Conservation (phyloP, 2,797 vertebrate genomes). For the Anniella stebbinsi region DNA sequence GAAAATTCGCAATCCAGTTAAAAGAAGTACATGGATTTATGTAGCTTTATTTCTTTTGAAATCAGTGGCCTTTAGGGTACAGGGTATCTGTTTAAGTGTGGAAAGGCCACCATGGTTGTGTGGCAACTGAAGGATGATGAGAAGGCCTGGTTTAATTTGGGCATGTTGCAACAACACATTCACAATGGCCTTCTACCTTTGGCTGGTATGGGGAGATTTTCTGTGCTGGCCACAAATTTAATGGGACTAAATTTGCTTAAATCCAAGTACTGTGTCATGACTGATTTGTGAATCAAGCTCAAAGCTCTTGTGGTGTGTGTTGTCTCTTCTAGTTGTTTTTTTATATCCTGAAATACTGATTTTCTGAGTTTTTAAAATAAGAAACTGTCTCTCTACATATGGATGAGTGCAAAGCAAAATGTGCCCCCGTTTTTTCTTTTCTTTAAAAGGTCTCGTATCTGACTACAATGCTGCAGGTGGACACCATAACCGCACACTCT, state of each 20-base stretch:
- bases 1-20: slow-evolving; percentile 9
- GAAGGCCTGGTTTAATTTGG: no score
- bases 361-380: slow-evolving; percentile 4
- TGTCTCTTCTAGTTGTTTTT: background rate
- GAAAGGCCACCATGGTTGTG: background rate
- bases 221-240: background rate
- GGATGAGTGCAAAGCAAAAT: background rate
- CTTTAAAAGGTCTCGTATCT: background rate
- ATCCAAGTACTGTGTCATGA: background rate
- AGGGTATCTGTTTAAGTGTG: background rate
- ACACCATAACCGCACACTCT: background rate
- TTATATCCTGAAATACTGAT: slow-evolving; percentile 32
- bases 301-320: background rate
- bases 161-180: background rate
- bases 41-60: background rate
- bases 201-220: background rate
- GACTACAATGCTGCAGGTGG: background rate
- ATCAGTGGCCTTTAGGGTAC: background rate
- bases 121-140: background rate
- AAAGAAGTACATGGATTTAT: background rate
- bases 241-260: background rate
- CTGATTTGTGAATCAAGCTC: background rate
- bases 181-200: background rate
- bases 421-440: background rate
- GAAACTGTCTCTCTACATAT: background rate